Percentiles rank a stretch among this genome's conserved stretches.
Conservation (phyloP, 2,888 invertebrate genomes). For the Ormyrus pomaceus region DNA sequence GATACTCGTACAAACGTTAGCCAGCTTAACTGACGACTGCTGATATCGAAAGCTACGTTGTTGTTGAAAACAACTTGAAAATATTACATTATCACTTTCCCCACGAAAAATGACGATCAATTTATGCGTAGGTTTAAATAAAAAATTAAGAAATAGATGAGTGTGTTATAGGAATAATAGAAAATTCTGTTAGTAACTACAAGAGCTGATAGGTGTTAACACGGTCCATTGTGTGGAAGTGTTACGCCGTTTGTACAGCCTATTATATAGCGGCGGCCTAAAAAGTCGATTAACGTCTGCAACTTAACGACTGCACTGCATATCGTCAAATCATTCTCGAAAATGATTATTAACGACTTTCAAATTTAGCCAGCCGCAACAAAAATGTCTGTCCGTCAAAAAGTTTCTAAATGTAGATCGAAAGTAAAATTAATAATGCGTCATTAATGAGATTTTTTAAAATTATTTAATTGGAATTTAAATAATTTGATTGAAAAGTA, state of each 20-base stretch:
- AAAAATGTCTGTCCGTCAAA: too few species aligned
- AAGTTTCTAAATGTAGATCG: too few species aligned
- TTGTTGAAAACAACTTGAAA: too few species aligned
- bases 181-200: not conserved
- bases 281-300: constrained; percentile 12
- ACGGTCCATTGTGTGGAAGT: constrained; percentile 28
- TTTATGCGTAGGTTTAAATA: not conserved
- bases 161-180: not conserved
- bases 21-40: not conserved
- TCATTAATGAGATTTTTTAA: too few species aligned
- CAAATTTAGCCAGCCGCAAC: too few species aligned
- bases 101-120: too few species aligned
- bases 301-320: constrained; percentile 11
- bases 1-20: too few species aligned
- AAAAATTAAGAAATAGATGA: not conserved
- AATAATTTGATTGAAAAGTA: too few species aligned
- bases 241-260: not conserved
- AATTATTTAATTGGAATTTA: too few species aligned
- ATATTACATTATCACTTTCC: too few species aligned
- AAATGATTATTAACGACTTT: not conserved
- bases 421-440: too few species aligned
- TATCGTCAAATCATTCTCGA: constrained; percentile 38
- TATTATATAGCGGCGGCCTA: not conserved
- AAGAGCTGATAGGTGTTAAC: constrained; percentile 27
- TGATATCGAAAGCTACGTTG: not conserved